Conservation (phyloP, 1,140 invertebrate genomes). For the Conus ventricosus region DNA sequence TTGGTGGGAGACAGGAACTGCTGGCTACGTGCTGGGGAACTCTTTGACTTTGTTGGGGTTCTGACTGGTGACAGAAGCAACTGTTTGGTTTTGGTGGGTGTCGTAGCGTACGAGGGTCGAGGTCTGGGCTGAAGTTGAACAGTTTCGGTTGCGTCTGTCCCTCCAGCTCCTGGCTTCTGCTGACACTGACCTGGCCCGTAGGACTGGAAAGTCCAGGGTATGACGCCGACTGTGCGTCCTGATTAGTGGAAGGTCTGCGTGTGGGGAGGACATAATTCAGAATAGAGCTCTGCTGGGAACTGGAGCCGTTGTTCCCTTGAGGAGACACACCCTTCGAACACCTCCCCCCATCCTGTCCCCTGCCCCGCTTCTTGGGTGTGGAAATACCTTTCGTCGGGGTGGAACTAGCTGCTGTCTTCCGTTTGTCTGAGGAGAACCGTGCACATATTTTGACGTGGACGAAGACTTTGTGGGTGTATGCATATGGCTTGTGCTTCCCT, state of each 20-base stretch:
- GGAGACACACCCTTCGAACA: background rate
- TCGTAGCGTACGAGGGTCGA: background rate
- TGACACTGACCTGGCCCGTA: background rate
- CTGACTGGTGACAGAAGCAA: background rate
- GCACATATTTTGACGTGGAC: background rate
- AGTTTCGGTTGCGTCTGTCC: no score
- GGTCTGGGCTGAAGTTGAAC: background rate
- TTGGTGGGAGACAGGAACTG: constrained; percentile 20
- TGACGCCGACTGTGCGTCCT: background rate
- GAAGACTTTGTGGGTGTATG: background rate
- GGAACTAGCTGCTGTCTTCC: background rate
- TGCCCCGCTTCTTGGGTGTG: background rate
- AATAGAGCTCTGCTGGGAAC: constrained; percentile 23
- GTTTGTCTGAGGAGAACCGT: background rate
- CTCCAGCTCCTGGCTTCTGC: no score
- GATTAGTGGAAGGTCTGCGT: background rate
- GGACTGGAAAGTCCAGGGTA: background rate
- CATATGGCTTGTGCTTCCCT: background rate
- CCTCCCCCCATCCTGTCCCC: background rate
- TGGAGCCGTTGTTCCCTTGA: background rate
- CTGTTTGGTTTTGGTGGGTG: background rate
- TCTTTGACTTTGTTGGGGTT: background rate
- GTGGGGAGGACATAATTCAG: constrained; percentile 18
- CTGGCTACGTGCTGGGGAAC: background rate
- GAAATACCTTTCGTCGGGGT: background rate